Evolutionary conservation across 2,113 vertebrate species (phyloP).

Genomic region (Myrmecophaga tridactyla): DNA sequence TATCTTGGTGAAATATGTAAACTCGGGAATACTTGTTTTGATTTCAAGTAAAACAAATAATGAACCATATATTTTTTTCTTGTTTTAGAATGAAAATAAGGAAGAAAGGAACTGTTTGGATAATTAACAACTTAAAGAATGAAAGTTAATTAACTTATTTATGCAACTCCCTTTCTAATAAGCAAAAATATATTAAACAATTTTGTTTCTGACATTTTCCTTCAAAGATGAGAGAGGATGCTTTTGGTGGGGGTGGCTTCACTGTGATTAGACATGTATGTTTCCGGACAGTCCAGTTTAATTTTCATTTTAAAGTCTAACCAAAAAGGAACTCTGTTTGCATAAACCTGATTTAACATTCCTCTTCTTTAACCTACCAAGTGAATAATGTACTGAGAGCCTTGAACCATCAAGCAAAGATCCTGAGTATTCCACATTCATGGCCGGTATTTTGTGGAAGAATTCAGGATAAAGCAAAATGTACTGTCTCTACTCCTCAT

Average conservation of each 20-base stretch:
- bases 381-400: neutral
- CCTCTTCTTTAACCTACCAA: neutral
- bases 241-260: neutral
- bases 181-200: neutral
- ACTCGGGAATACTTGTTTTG: neutral
- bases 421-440: neutral
- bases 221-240: neutral
- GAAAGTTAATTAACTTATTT: neutral
- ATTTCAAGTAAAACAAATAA: neutral
- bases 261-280: neutral
- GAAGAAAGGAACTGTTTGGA: neutral
- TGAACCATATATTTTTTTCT: neutral
- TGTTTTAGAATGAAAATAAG: neutral
- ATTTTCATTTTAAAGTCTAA: neutral
- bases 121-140: neutral
- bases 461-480: neutral
- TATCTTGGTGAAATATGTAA: neutral
- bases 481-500: neutral
- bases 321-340: neutral
- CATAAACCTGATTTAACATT: neutral
- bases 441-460: neutral
- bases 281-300: neutral
- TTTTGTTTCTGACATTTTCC: neutral
- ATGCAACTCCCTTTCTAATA: neutral
- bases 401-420: neutral